These are phyloP conservation scores for Junonia oenone DNA, from an alignment of 2,888 invertebrate genomes.

Conservation along the genomic window DNA sequence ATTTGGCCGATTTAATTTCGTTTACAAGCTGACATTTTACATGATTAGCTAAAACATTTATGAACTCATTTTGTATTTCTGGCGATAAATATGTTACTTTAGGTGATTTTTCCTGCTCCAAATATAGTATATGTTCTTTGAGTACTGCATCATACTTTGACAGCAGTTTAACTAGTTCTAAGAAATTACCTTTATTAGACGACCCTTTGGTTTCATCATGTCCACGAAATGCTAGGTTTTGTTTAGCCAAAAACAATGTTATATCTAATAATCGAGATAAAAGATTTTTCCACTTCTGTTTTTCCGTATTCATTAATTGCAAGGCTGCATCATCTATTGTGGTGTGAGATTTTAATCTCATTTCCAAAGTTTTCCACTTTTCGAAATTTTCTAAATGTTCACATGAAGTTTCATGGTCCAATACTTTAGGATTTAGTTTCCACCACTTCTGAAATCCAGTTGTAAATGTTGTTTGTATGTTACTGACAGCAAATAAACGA, in stretches of 20 bases:
- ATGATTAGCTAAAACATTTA: slow-evolving; percentile 7
- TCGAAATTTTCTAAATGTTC: slow-evolving; percentile 8
- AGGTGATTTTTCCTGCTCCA: slow-evolving; percentile 5
- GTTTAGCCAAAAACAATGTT: slow-evolving; percentile 1
- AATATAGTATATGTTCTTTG: slow-evolving; percentile 3
- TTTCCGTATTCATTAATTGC: slow-evolving; percentile 5
- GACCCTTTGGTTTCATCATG: not conserved
- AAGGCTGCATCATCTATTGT: slow-evolving; percentile 9
- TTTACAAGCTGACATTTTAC: slow-evolving; percentile 6
- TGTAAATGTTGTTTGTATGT: slow-evolving; percentile 6
- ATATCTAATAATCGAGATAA: slow-evolving; percentile 4
- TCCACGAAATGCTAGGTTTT: slow-evolving; percentile 1
- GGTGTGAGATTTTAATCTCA: slow-evolving; percentile 5
- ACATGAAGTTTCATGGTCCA: slow-evolving; percentile 3
- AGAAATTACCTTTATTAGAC: not conserved
- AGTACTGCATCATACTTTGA: slow-evolving; percentile 6
- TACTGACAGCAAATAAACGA: slow-evolving; percentile 8
- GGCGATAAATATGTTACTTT: slow-evolving; percentile 8
- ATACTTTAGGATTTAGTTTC: slow-evolving; percentile 7
- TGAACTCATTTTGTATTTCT: slow-evolving; percentile 9
- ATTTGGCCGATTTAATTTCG: slow-evolving; percentile 9
- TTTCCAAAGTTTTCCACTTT: slow-evolving; percentile 7
- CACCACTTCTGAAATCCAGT: slow-evolving; percentile 12
- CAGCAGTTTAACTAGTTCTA: not conserved
- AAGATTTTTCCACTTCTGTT: slow-evolving; percentile 8